phyloP scores from a whole-genome alignment of 2,113 vertebrate genomes.

The Neodon shergylaensis region DNA sequence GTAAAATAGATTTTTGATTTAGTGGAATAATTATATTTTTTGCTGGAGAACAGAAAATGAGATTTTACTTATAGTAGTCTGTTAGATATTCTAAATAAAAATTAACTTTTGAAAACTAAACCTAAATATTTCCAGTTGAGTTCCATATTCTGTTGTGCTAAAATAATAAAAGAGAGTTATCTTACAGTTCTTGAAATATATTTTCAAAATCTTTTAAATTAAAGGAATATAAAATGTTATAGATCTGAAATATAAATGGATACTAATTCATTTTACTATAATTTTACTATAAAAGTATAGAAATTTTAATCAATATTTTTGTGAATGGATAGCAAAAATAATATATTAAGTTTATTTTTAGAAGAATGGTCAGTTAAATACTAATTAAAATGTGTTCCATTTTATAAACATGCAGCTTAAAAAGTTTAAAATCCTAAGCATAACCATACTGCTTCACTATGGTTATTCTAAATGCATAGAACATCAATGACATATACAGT shows the following conservation, averaged over 20 bases:
- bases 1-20: background rate
- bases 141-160: background rate
- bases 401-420: background rate
- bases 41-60: background rate
- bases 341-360: background rate
- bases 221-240: background rate
- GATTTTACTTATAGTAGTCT: background rate
- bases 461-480: background rate
- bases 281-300: background rate
- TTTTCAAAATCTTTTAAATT: background rate
- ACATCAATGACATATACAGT: rapidly evolving
- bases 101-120: background rate
- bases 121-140: background rate
- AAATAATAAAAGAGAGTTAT: background rate
- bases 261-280: background rate
- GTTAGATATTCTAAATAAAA: background rate
- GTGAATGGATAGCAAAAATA: background rate
- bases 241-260: background rate
- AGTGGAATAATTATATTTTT: background rate
- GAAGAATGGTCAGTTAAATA: background rate
- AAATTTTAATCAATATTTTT: background rate
- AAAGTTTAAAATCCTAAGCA: background rate
- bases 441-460: background rate
- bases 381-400: no score
- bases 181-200: background rate